Evolutionary conservation across 2,797 vertebrate genomes (phyloP), one percentile per base, ranked within the genome.

Genomic region (Mormyrus proboscirostris): DNA sequence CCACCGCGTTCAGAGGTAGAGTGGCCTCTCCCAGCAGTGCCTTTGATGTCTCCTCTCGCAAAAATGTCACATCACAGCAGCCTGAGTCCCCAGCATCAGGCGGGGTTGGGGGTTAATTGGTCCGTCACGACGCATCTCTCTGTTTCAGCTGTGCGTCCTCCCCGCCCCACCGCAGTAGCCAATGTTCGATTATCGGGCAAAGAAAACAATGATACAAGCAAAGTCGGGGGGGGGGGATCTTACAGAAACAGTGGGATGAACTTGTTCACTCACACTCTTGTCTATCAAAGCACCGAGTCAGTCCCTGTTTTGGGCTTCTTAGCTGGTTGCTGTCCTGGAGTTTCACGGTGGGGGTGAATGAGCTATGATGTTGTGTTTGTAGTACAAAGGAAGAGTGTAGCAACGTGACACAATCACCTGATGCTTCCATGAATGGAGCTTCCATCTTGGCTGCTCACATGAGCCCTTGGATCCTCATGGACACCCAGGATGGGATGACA

Each of bases 1-100:
- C 96, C 96, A 93, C 96, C 95, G 94, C 96, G 95, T 97, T 97
- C 96, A 96, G 97, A 97, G 95, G 95, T 95, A 97, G 95, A 96
- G 94, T 91, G 93, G 95, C 94, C 94, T 96, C 96, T 95, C 94
- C 93, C 93, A 94, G 96, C 93, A 95, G 94, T 90, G 62, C 90
- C 96, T 98, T 96, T 97, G 96, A 97, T 96, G 97, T 97, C 94
- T 94, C 96, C 94, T 94, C 95, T 95, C 94, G 95, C 96, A 96
- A 96, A 96, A 96, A 95, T 96, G 96, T 97, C 96, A 94, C 94
- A 95, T 96, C 96, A 92, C 95, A 95, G 93, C 96, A 91, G 89
- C 94, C 93, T 93, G 95, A 95, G 94, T 96, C 96, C 96, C 95
- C 96, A 95, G 94, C 95, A 95, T 92, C 93, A 91, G 93, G 95